Evolutionary conservation across 2,888 invertebrate genomes (phyloP).

Genomic region (Agonopterix arenella): DNA sequence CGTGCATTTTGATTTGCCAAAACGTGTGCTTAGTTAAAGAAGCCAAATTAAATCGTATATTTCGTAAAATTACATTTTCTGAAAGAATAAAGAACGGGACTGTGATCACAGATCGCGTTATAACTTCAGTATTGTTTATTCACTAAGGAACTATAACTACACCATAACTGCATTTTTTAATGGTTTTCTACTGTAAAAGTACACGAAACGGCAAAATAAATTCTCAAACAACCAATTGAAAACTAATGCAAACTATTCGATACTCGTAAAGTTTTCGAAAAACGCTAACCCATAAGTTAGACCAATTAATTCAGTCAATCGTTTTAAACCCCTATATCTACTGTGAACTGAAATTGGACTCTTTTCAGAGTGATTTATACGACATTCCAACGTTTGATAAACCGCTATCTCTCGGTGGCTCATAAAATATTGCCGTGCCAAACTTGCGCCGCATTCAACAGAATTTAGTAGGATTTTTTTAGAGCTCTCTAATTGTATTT

Average conservation of each 20-base stretch:
- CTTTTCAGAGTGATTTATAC: conserved; percentile 22
- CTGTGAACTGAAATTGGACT: conserved; percentile 6
- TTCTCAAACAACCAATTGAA: background rate
- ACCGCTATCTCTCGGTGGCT: conserved; percentile 18
- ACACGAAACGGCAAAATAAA: background rate
- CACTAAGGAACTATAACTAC: background rate
- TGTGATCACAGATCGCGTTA: background rate
- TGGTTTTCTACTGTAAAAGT: too few species aligned
- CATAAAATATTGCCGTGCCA: conserved; percentile 20
- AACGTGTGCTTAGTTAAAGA: too few species aligned
- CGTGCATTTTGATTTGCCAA: too few species aligned
- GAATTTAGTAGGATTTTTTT: background rate
- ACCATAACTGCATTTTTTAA: background rate
- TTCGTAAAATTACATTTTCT: too few species aligned
- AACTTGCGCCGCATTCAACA: conserved; percentile 1
- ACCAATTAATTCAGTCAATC: conserved; percentile 6
- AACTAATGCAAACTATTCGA: background rate
- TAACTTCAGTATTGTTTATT: background rate
- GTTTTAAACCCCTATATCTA: conserved; percentile 3
- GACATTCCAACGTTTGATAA: conserved; percentile 24
- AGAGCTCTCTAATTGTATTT: too few species aligned
- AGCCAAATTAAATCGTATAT: too few species aligned
- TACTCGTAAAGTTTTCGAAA: background rate
- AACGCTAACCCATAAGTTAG: conserved; percentile 1
- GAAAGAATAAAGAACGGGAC: too few species aligned